A percentile compares a stretch with the other conserved stretches of the same genome.
Conservation (phyloP, 2,113 vertebrate species). For the Rhinichthys klamathensis region DNA sequence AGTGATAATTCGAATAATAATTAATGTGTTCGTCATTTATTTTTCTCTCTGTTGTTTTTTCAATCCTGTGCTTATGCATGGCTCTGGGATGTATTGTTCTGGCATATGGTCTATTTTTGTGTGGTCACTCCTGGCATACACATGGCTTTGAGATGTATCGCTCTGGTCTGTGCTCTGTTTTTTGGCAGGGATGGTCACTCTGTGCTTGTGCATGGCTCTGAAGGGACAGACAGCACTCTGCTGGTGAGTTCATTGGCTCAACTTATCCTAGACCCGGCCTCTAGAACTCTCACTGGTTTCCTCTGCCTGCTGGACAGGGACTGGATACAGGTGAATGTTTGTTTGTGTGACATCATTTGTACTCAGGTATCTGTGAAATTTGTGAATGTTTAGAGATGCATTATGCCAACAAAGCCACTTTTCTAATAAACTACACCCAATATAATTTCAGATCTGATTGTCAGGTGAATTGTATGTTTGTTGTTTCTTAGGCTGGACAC, state of each 20-base stretch:
- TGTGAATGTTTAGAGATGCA: not conserved
- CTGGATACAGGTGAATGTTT: slow-evolving; percentile 82
- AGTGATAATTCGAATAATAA: no score
- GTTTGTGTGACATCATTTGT: not conserved
- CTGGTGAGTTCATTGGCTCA: slow-evolving; percentile 85
- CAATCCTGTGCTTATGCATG: not conserved
- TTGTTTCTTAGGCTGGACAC: slow-evolving; percentile 78
- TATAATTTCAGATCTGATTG: not conserved
- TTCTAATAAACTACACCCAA: not conserved
- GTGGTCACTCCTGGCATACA: not conserved
- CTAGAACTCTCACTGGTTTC: slow-evolving; percentile 81
- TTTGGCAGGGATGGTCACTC: slow-evolving; percentile 77
- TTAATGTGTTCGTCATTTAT: no score
- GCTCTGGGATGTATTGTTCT: not conserved
- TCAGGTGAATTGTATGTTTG: not conserved
- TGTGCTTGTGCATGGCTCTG: slow-evolving; percentile 83
- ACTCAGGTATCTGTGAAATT: not conserved
- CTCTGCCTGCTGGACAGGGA: slow-evolving; percentile 84
- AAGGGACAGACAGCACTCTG: slow-evolving; percentile 82
- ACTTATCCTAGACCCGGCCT: slow-evolving; percentile 84
- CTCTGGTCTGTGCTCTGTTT: not conserved
- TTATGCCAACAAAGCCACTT: not conserved
- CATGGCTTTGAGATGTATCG: not conserved
- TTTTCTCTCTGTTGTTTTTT: no score
- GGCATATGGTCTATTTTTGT: not conserved